Percentiles rank a stretch among this genome's conserved stretches.
phyloP scores from a whole-genome alignment of 2,113 vertebrate genomes.

The Holacanthus passer region DNA sequence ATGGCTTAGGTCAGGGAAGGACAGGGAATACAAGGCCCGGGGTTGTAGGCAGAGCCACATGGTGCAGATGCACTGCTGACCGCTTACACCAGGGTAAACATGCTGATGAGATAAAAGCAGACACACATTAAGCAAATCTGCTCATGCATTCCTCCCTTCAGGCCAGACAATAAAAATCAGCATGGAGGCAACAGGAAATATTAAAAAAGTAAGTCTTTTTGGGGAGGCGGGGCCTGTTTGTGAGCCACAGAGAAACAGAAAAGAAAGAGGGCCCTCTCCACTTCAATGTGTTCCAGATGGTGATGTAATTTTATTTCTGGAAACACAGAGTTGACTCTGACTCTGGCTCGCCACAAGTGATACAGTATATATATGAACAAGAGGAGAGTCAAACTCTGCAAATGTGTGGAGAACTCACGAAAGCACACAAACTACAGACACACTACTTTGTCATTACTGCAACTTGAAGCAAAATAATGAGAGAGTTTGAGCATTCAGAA shows the following conservation, averaged over 20 bases:
- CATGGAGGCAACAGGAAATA: constrained; percentile 17
- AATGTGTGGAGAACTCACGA: not conserved
- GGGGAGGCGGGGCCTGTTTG: constrained; percentile 33
- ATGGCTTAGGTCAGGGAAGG: constrained; percentile 67
- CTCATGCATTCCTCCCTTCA: constrained; percentile 11
- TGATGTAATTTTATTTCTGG: constrained; percentile 62
- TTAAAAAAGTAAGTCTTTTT: not conserved
- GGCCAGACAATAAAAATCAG: constrained; percentile 30
- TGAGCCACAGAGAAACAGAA: constrained; percentile 11
- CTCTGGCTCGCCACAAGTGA: constrained; percentile 26
- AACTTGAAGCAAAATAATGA: constrained; percentile 13
- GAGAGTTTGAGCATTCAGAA: too few relatives aligned
- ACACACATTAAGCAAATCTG: constrained; percentile 37
- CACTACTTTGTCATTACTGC: constrained; percentile 27
- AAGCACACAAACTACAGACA: constrained; percentile 25
- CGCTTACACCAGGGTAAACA: constrained; percentile 41
- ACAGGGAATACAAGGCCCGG: constrained; percentile 61
- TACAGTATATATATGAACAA: constrained; percentile 29
- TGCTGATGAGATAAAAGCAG: constrained; percentile 40
- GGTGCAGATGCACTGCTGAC: constrained; percentile 41
- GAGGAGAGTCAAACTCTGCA: constrained; percentile 21
- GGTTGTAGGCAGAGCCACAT: constrained; percentile 60
- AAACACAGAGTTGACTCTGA: constrained; percentile 32
- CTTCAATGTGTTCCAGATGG: constrained; percentile 74
- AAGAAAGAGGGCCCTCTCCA: constrained; percentile 18